These are phyloP conservation scores for Papilio polytes DNA, from an alignment of 1,140 invertebrate species.

Conservation along the genomic window DNA sequence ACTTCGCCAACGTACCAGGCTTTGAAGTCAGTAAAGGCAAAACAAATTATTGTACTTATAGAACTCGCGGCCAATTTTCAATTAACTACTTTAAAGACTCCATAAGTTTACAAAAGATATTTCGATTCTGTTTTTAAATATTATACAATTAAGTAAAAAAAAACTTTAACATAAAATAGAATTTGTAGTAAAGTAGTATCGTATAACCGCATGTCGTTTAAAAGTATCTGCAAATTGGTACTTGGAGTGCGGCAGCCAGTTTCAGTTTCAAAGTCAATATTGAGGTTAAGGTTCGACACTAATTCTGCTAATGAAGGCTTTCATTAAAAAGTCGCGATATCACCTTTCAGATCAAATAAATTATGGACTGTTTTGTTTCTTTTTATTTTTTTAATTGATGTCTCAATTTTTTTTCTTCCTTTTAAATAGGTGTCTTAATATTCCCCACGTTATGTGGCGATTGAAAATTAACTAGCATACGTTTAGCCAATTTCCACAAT, in stretches of 20 bases:
- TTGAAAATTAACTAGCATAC: too few species aligned
- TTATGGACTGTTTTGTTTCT: neutral
- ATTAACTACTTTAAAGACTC: neutral
- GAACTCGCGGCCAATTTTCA: neutral
- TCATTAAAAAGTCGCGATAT: slow-evolving; percentile 13
- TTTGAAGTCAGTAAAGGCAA: neutral
- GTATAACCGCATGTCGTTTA: neutral
- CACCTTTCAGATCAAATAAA: slow-evolving; percentile 19
- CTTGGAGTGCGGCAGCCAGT: neutral
- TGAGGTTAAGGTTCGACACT: neutral
- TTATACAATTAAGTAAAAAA: too few species aligned
- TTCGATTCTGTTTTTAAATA: too few species aligned
- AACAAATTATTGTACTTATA: neutral
- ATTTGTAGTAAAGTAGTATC: neutral
- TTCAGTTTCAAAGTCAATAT: slow-evolving; percentile 25
- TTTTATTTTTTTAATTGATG: neutral
- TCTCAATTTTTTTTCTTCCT: neutral
- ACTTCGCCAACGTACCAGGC: neutral
- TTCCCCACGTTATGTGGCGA: neutral
- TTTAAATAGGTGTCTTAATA: neutral
- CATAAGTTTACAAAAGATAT: neutral
- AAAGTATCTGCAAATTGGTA: slow-evolving; percentile 1
- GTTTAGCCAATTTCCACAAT: too few species aligned
- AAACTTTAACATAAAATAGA: too few species aligned
- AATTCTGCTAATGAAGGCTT: slow-evolving; percentile 24